Conservation (phyloP, 2,888 invertebrate species). For the Platyscelio sp. region DNA sequence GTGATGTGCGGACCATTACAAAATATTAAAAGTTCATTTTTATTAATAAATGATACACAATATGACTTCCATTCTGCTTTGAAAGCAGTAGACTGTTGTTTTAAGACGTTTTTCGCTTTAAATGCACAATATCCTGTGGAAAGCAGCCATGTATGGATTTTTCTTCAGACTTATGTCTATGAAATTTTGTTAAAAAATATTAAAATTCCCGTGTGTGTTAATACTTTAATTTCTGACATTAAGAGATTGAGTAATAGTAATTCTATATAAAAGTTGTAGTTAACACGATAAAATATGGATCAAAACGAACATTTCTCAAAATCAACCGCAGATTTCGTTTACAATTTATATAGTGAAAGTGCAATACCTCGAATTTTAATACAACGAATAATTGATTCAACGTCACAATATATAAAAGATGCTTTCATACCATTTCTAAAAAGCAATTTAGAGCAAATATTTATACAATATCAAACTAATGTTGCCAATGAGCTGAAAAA, state of each 20-base stretch:
- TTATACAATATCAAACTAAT: constrained; percentile 9
- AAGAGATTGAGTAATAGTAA: too few species aligned
- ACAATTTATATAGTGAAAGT: not conserved
- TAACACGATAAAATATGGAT: too few species aligned
- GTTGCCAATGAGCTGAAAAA: not conserved
- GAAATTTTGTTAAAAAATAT: too few species aligned
- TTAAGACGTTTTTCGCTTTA: constrained; percentile 33
- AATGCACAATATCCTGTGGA: constrained; percentile 28
- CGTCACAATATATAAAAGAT: constrained; percentile 16
- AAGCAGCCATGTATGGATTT: constrained; percentile 35
- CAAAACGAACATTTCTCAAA: too few species aligned
- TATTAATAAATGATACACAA: constrained; percentile 12
- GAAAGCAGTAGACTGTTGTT: constrained; percentile 40
- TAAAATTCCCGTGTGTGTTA: too few species aligned
- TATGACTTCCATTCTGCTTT: constrained; percentile 12
- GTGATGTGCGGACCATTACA: constrained; percentile 22
- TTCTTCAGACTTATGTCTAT: too few species aligned
- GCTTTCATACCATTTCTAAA: constrained; percentile 33
- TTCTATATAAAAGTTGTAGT: too few species aligned
- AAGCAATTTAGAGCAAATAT: too few species aligned
- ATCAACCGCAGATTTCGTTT: too few species aligned
- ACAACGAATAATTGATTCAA: not conserved
- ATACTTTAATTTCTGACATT: too few species aligned
- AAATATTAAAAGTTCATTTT: not conserved
- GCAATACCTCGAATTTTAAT: not conserved